Evolutionary conservation across 2,797 vertebrate genomes (phyloP).

Genomic region (Pipistrellus pygmaeus): DNA sequence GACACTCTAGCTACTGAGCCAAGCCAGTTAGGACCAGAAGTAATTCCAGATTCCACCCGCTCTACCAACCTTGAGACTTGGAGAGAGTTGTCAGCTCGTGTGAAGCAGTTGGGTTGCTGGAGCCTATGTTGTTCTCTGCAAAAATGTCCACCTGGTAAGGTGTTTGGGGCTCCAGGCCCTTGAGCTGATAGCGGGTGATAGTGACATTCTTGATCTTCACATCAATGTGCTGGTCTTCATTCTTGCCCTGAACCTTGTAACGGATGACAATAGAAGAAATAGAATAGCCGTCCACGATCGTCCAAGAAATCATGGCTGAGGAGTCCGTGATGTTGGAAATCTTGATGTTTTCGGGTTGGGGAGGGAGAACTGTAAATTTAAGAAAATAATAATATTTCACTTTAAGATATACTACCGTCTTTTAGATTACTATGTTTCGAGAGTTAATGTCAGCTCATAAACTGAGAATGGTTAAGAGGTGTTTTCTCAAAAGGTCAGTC

Average conservation of each 20-base stretch:
- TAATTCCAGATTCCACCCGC: background rate
- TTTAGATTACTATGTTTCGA: conserved; percentile 10
- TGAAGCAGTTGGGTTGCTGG: conserved; percentile 86
- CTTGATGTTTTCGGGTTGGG: conserved; percentile 90
- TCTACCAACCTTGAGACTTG: conserved; percentile 87
- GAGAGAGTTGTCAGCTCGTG: conserved; percentile 88
- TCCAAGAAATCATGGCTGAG: conserved; percentile 91
- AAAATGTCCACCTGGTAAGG: conserved; percentile 91
- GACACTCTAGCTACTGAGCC: no score
- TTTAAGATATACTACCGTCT: background rate
- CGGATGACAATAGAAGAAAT: conserved; percentile 91
- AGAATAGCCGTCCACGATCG: conserved; percentile 91
- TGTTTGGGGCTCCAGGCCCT: conserved; percentile 90
- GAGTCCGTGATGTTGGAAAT: conserved; percentile 91
- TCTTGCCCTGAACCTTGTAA: conserved; percentile 90
- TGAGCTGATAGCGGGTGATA: conserved; percentile 90
- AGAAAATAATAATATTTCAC: conserved; percentile 7
- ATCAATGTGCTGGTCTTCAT: conserved; percentile 90
- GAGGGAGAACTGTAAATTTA: conserved; percentile 88
- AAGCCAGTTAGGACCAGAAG: background rate
- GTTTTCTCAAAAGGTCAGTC: background rate
- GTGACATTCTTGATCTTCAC: conserved; percentile 90
- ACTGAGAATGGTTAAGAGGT: background rate
- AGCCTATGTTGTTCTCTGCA: conserved; percentile 91
- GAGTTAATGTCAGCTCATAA: background rate